Evolutionary conservation across 2,113 vertebrate genomes (phyloP).

Genomic region (Bufo bufo): DNA sequence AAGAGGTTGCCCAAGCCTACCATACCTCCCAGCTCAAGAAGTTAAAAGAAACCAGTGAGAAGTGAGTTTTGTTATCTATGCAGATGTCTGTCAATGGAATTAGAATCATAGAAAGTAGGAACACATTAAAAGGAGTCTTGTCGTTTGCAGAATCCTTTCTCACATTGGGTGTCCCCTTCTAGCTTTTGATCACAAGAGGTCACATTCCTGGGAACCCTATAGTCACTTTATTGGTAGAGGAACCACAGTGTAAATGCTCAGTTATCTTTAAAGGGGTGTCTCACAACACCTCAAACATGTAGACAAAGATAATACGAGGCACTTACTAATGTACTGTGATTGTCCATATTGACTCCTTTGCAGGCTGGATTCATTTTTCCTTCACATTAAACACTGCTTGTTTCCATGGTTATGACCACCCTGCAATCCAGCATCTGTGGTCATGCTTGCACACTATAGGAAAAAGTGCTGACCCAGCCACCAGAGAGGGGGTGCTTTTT

Average conservation of each 20-base stretch:
- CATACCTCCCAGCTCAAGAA: constrained; percentile 79
- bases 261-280: background rate
- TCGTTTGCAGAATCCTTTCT: background rate
- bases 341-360: too few species aligned
- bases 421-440: too few species aligned
- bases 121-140: background rate
- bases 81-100: background rate
- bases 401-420: too few species aligned
- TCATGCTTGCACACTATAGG: too few species aligned
- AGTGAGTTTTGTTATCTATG: constrained; percentile 66
- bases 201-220: background rate
- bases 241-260: background rate
- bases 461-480: too few species aligned
- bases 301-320: background rate
- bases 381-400: too few species aligned
- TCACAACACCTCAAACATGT: too few species aligned
- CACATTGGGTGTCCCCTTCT: background rate
- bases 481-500: too few species aligned
- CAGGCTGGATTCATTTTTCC: too few species aligned
- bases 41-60: constrained; percentile 80
- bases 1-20: constrained; percentile 74
- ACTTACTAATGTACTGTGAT: background rate
- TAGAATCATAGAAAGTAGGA: background rate
- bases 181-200: background rate
- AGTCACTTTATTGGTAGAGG: background rate